A percentile compares a stretch with the other conserved stretches of the same genome.
These are phyloP conservation scores for Dunckerocampus dactyliophorus DNA, from an alignment of 2,113 vertebrate genomes.

Conservation along the genomic window DNA sequence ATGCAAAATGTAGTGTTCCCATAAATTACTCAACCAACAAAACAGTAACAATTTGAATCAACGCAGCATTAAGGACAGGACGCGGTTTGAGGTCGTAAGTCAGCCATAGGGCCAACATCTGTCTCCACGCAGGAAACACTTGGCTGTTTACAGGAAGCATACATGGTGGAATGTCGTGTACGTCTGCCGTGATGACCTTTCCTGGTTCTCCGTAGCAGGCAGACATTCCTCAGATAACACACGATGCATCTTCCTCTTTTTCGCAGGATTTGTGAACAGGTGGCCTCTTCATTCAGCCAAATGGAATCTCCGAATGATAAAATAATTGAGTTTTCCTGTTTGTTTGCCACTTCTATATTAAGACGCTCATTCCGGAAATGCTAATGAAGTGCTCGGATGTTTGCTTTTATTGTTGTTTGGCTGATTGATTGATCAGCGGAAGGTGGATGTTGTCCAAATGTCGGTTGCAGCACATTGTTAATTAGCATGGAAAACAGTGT, in stretches of 20 bases:
- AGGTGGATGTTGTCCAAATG: slow-evolving; percentile 21
- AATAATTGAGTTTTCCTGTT: slow-evolving; percentile 71
- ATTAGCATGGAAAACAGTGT: slow-evolving; percentile 44
- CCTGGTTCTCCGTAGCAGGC: slow-evolving; percentile 60
- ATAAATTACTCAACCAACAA: too few species aligned
- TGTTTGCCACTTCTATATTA: slow-evolving; percentile 58
- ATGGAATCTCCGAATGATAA: slow-evolving; percentile 48
- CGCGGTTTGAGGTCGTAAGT: slow-evolving; percentile 29
- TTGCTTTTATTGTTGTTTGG: slow-evolving; percentile 61
- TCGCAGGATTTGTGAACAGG: slow-evolving; percentile 52
- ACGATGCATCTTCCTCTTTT: slow-evolving; percentile 21
- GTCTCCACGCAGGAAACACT: slow-evolving; percentile 67
- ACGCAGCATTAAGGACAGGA: background rate
- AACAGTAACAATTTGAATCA: too few species aligned
- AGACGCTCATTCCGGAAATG: slow-evolving; percentile 50
- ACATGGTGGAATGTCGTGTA: slow-evolving; percentile 61
- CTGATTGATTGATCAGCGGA: slow-evolving; percentile 40
- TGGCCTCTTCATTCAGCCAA: slow-evolving; percentile 43
- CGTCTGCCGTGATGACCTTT: slow-evolving; percentile 61
- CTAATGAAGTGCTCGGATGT: slow-evolving; percentile 67
- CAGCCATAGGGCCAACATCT: slow-evolving; percentile 38
- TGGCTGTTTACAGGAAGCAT: slow-evolving; percentile 76
- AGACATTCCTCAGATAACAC: slow-evolving; percentile 53
- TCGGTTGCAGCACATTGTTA: slow-evolving; percentile 13
- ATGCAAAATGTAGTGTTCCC: too few species aligned